Evolutionary conservation across 2,888 invertebrate genomes (phyloP).

Genomic region (Steinernema carpocapsae): DNA sequence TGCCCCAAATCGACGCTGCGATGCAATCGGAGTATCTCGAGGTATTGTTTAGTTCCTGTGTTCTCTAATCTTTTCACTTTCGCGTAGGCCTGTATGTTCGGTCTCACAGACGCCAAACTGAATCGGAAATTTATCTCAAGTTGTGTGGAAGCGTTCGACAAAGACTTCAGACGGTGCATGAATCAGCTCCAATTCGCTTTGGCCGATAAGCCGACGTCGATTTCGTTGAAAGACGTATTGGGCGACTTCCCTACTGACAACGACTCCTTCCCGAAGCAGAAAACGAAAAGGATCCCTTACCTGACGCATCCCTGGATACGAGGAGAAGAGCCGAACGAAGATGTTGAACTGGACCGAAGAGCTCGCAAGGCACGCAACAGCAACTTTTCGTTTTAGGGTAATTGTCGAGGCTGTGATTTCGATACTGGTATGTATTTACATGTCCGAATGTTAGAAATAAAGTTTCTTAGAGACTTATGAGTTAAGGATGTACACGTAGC

Average conservation of each 20-base stretch:
- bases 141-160: slow-evolving; percentile 8
- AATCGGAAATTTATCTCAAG: neutral
- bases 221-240: neutral
- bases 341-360: neutral
- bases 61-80: neutral
- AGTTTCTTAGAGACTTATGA: too few species aligned
- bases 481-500: slow-evolving; percentile 2
- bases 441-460: too few species aligned
- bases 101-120: neutral
- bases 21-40: neutral
- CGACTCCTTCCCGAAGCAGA: too few species aligned
- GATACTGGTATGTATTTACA: slow-evolving; percentile 9
- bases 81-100: neutral
- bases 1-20: neutral
- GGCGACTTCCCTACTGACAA: neutral
- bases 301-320: neutral
- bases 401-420: neutral
- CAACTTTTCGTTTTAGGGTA: neutral
- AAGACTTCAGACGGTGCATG: neutral
- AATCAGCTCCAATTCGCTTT: slow-evolving; percentile 20
- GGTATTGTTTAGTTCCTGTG: neutral
- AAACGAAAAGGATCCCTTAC: too few species aligned
- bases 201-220: neutral
- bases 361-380: neutral
- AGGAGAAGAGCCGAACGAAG: neutral